Percentiles rank a stretch among this genome's conserved stretches.
phyloP scores from a whole-genome alignment of 2,113 vertebrate species.

The Cisticola juncidis region DNA sequence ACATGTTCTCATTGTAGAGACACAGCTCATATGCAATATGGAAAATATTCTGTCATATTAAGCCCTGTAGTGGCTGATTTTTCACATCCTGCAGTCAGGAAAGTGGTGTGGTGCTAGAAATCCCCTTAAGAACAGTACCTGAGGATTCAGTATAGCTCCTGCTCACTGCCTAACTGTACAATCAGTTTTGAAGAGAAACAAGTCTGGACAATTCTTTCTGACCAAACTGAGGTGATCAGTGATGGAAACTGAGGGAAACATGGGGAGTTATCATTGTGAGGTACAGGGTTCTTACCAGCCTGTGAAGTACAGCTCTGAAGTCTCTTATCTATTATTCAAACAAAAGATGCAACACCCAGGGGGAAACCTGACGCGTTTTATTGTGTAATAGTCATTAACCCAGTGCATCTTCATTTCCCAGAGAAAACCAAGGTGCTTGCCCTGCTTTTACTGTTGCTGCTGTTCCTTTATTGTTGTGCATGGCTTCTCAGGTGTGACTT shows the following conservation, averaged over 20 bases:
- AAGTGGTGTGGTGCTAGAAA: neutral
- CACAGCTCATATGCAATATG: neutral
- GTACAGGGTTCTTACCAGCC: neutral
- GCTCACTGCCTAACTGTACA: neutral
- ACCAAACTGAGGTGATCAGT: neutral
- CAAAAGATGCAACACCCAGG: neutral
- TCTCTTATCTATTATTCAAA: neutral
- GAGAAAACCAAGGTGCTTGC: neutral
- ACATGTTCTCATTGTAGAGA: neutral
- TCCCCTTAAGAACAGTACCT: neutral
- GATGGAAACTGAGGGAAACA: neutral
- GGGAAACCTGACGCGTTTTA: neutral
- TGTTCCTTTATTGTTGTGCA: neutral
- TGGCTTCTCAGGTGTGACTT: neutral
- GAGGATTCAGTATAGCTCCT: neutral
- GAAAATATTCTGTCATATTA: neutral
- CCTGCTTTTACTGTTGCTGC: neutral
- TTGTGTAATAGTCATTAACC: neutral
- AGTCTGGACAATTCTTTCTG: neutral
- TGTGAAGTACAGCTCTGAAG: neutral
- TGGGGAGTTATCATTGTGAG: neutral
- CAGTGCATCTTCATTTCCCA: neutral
- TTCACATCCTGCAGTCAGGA: neutral
- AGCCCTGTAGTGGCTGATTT: neutral
- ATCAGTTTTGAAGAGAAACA: neutral